Percentiles rank a stretch among this genome's conserved stretches.
Evolutionary conservation across 2,888 invertebrate genomes (phyloP).

Genomic region (Tipula vernalis): DNA sequence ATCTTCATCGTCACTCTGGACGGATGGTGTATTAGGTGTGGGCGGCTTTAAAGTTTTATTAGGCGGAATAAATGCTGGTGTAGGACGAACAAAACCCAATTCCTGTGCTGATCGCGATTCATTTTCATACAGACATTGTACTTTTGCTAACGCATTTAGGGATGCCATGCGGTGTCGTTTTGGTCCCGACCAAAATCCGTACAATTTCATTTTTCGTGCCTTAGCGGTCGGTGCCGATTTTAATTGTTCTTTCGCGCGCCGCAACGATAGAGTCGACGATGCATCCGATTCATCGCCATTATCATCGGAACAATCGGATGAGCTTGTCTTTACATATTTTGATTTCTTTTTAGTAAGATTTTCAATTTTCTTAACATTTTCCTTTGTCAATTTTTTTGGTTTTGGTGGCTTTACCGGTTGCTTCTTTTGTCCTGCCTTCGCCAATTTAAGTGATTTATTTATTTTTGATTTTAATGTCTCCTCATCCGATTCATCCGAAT

Average conservation of each 20-base stretch:
- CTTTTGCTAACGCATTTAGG: slow-evolving; percentile 77
- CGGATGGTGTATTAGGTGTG: slow-evolving; percentile 15
- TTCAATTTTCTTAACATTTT: background rate
- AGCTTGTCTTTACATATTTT: background rate
- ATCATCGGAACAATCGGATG: slow-evolving; percentile 11
- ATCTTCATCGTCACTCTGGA: slow-evolving; percentile 13
- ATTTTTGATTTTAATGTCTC: background rate
- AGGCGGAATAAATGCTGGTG: slow-evolving; percentile 28
- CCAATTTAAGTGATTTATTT: background rate
- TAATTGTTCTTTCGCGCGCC: background rate
- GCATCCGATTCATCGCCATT: slow-evolving; percentile 12
- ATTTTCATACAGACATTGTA: slow-evolving; percentile 82
- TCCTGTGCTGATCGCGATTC: slow-evolving; percentile 64
- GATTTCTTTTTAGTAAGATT: slow-evolving; percentile 6
- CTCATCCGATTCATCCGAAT: background rate
- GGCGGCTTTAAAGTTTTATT: slow-evolving; percentile 14
- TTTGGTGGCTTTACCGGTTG: background rate
- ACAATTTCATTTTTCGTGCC: slow-evolving; percentile 13
- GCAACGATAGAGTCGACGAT: background rate
- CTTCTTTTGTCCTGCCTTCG: background rate
- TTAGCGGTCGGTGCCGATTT: slow-evolving; percentile 11
- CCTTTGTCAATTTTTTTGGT: background rate
- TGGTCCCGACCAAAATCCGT: slow-evolving; percentile 41
- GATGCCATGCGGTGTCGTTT: slow-evolving; percentile 80
- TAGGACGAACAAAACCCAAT: slow-evolving; percentile 39